phyloP scores from a whole-genome alignment of 2,113 vertebrate genomes.

The Philantomba maxwellii region DNA sequence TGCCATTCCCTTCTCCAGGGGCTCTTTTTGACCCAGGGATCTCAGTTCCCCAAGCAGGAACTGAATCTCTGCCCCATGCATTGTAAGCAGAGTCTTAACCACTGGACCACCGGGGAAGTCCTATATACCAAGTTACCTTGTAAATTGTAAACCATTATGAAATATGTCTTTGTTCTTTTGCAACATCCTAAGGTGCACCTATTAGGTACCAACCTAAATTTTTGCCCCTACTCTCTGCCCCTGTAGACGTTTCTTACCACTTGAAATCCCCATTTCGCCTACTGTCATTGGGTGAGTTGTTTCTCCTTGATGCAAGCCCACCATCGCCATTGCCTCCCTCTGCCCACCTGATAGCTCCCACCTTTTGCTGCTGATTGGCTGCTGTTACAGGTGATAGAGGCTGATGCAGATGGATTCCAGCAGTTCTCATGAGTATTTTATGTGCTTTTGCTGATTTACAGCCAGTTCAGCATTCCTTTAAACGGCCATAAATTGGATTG shows the following conservation, averaged over 20 bases:
- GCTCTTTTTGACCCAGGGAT: background rate
- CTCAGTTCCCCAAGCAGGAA: background rate
- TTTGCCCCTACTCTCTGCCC: background rate
- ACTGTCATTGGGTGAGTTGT: background rate
- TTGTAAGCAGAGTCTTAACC: background rate
- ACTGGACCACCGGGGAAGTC: background rate
- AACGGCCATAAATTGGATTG: slow-evolving; percentile 87
- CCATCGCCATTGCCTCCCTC: background rate
- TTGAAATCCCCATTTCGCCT: background rate
- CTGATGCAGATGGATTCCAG: slow-evolving; percentile 81
- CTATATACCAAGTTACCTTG: background rate
- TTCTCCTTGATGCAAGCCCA: slow-evolving; percentile 29
- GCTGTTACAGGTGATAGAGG: slow-evolving; percentile 75
- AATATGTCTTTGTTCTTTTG: background rate
- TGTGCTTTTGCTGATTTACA: slow-evolving; percentile 84
- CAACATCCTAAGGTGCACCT: background rate
- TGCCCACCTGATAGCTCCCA: slow-evolving; percentile 42
- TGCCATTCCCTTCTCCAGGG: background rate
- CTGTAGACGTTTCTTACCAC: background rate
- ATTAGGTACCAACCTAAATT: background rate
- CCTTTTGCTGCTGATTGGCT: slow-evolving; percentile 73
- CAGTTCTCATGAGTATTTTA: slow-evolving; percentile 84
- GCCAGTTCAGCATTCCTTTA: slow-evolving; percentile 86
- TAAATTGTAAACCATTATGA: background rate
- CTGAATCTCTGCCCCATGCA: background rate